Evolutionary conservation across 2,113 vertebrate species (phyloP).

Genomic region (Regulus satrapa): DNA sequence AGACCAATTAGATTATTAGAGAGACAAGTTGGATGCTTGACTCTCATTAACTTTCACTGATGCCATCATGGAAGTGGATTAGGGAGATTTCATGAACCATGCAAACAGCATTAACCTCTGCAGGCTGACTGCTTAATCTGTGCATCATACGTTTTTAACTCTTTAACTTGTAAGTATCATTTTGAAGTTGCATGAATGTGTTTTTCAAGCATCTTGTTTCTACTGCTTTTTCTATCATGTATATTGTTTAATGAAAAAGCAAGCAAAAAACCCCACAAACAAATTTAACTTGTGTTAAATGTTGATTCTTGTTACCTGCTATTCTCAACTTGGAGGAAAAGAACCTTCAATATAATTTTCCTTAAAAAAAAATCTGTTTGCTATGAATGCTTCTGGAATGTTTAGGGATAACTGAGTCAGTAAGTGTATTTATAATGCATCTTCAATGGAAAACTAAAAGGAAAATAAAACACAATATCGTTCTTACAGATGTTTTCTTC

Average conservation of each 20-base stretch:
- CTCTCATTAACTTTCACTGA: constrained; percentile 43
- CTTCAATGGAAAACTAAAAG: neutral
- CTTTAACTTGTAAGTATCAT: neutral
- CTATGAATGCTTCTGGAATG: neutral
- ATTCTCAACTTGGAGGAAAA: neutral
- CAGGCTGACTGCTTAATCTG: neutral
- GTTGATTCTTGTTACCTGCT: neutral
- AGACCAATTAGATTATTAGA: constrained; percentile 45
- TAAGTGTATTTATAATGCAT: neutral
- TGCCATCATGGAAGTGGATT: constrained; percentile 34
- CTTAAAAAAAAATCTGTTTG: neutral
- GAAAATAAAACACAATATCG: neutral
- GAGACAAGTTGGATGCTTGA: neutral
- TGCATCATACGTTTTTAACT: neutral
- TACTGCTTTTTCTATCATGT: neutral
- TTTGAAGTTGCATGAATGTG: neutral
- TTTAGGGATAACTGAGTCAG: neutral
- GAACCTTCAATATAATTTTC: neutral
- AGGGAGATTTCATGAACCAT: constrained; percentile 30
- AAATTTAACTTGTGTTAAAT: neutral
- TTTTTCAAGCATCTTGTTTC: neutral
- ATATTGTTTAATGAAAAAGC: neutral
- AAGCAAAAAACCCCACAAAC: rapidly evolving
- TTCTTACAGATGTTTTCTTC: neutral
- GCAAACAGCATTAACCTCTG: constrained; percentile 40